Evolutionary conservation across 92 coral and sea anemone species (phyloP).

Genomic region (Epizoanthus fatuus): DNA sequence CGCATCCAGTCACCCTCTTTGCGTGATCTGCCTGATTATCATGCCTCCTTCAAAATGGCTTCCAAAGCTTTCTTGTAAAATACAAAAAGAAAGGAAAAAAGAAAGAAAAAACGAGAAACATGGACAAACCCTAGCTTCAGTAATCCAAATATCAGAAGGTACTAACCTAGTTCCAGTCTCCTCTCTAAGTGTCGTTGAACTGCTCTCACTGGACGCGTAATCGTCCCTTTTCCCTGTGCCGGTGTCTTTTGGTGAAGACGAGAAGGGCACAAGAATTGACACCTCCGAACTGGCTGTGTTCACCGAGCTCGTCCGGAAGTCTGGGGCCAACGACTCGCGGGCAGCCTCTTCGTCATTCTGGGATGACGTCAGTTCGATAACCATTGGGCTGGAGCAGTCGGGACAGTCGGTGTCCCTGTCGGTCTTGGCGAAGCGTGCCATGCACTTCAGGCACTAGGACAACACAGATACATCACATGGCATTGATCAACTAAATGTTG

Average conservation of each 20-base stretch:
- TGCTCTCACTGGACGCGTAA: slow-evolving; percentile 1
- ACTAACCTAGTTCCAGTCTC: not conserved
- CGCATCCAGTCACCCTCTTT: no score
- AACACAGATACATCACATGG: not conserved
- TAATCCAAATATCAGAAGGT: not conserved
- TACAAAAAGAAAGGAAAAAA: no score
- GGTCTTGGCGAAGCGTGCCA: slow-evolving; percentile 67
- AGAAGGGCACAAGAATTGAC: slow-evolving; percentile 43
- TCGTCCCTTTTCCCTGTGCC: not conserved
- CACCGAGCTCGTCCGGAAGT: slow-evolving; percentile 37
- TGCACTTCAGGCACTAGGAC: slow-evolving; percentile 90
- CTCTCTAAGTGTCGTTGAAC: not conserved
- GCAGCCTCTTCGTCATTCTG: slow-evolving; percentile 21
- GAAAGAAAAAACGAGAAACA: no score
- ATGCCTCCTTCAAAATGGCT: no score
- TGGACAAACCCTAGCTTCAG: no score
- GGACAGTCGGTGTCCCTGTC: slow-evolving; percentile 72
- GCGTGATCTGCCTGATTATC: no score
- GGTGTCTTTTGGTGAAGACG: not conserved
- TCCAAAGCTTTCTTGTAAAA: no score
- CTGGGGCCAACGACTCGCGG: slow-evolving; percentile 4
- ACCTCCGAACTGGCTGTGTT: slow-evolving; percentile 24
- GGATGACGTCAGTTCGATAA: slow-evolving; percentile 68
- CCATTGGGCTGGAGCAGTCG: slow-evolving; percentile 85
- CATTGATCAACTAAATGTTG: not conserved